A percentile compares a stretch with the other conserved stretches of the same genome.
Conservation (phyloP, 2,888 invertebrate genomes). For the Pinctada fucata region DNA sequence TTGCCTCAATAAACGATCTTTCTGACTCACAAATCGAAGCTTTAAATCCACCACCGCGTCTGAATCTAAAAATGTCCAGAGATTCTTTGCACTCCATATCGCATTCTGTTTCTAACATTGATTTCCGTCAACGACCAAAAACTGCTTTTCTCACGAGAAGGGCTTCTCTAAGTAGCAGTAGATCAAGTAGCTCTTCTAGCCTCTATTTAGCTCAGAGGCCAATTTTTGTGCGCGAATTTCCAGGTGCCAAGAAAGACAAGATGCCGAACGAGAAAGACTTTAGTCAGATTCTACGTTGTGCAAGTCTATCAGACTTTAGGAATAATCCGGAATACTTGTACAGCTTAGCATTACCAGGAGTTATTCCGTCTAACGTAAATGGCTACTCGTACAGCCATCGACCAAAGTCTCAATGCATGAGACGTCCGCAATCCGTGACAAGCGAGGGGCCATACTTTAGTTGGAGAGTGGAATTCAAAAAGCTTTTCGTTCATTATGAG, state of each 20-base stretch:
- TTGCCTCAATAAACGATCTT: conserved; percentile 34
- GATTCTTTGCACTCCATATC: conserved; percentile 18
- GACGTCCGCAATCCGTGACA: conserved; percentile 38
- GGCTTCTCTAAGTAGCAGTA: conserved; percentile 25
- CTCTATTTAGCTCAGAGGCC: conserved; percentile 34
- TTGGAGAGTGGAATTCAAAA: conserved; percentile 63
- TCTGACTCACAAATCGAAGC: conserved; percentile 32
- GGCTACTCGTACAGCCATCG: conserved; percentile 27
- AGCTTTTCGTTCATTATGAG: conserved; percentile 61
- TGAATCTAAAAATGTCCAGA: conserved; percentile 37
- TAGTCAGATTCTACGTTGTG: conserved; percentile 59
- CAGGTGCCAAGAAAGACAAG: conserved; percentile 37
- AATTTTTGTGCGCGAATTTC: conserved; percentile 34
- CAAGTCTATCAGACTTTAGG: conserved; percentile 61
- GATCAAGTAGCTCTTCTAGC: conserved; percentile 23
- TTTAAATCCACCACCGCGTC: conserved; percentile 39
- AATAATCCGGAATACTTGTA: conserved; percentile 68
- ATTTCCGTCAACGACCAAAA: conserved; percentile 25
- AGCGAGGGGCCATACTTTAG: conserved; percentile 38
- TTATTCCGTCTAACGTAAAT: conserved; percentile 26
- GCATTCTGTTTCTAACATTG: conserved; percentile 8
- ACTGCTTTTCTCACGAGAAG: conserved; percentile 38
- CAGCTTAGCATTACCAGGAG: conserved; percentile 47
- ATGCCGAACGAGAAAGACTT: conserved; percentile 55
- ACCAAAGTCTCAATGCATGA: conserved; percentile 51